Conservation (phyloP, 2,113 vertebrate genomes). For the Dasyurus viverrinus region DNA sequence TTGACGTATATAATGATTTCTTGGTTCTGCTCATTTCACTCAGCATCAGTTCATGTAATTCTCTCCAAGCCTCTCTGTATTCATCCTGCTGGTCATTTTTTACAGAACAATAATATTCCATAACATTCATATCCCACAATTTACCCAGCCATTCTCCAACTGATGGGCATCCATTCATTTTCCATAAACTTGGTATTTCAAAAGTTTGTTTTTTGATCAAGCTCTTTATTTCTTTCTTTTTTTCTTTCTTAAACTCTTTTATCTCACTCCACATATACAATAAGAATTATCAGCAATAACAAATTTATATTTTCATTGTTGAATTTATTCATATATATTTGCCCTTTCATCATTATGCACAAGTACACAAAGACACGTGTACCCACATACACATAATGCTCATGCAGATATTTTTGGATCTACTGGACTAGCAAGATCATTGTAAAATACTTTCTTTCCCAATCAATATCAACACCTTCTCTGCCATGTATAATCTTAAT, state of each 20-base stretch:
- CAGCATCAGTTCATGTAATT: too few relatives aligned
- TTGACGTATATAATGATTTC: too few relatives aligned
- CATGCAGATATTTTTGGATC: background rate
- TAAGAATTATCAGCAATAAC: background rate
- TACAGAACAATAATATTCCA: too few relatives aligned
- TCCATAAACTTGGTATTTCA: constrained; percentile 16
- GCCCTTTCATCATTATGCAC: background rate
- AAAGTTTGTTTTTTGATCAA: constrained; percentile 34
- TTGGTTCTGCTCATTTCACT: too few relatives aligned
- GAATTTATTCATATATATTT: constrained; percentile 16
- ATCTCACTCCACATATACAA: constrained; percentile 7
- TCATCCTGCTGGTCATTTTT: too few relatives aligned
- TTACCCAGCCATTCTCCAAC: too few relatives aligned
- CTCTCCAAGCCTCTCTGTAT: too few relatives aligned
- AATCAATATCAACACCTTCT: background rate
- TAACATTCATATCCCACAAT: too few relatives aligned
- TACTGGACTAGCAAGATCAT: background rate
- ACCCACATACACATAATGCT: background rate
- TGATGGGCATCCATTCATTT: too few relatives aligned
- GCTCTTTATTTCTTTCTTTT: constrained; percentile 15
- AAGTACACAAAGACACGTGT: background rate
- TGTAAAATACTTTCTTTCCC: background rate
- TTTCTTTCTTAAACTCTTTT: background rate
- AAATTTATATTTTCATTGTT: constrained; percentile 35
- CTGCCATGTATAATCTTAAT: background rate